Evolutionary conservation across 2,797 vertebrate species (phyloP).

Genomic region (Parauchenoglanis ngamensis): DNA sequence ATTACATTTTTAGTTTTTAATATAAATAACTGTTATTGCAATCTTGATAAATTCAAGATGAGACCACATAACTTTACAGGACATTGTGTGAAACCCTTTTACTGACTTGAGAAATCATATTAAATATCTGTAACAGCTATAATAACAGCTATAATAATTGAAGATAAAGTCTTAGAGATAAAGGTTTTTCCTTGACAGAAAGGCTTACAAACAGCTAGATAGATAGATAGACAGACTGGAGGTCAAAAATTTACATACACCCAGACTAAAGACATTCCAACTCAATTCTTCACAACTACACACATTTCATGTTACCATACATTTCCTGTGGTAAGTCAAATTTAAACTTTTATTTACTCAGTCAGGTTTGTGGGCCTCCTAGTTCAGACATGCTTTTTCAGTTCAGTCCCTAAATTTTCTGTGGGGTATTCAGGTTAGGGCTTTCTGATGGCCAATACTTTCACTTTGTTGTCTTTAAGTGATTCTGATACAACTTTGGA

Average conservation of each 20-base stretch:
- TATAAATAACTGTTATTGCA: neutral
- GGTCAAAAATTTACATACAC: neutral
- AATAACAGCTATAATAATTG: neutral
- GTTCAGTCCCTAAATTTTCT: neutral
- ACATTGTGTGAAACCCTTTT: neutral
- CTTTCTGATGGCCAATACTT: neutral
- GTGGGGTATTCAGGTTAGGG: neutral
- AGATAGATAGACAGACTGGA: neutral
- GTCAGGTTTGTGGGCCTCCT: neutral
- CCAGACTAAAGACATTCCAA: neutral
- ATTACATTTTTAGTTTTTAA: neutral
- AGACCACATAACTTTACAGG: neutral
- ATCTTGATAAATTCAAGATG: neutral
- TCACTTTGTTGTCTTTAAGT: neutral
- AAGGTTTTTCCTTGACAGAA: neutral
- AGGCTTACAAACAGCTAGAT: neutral
- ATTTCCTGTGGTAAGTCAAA: neutral
- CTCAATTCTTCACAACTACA: neutral
- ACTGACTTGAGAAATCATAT: neutral
- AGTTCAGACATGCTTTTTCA: neutral
- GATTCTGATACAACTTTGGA: neutral
- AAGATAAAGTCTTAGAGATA: neutral
- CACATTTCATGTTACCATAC: neutral
- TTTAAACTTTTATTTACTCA: neutral
- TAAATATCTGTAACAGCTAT: neutral